Evolutionary conservation across 1,140 invertebrate species (phyloP), one percentile per base, ranked within the genome.

Genomic region (Temnothorax curvispinosus): DNA sequence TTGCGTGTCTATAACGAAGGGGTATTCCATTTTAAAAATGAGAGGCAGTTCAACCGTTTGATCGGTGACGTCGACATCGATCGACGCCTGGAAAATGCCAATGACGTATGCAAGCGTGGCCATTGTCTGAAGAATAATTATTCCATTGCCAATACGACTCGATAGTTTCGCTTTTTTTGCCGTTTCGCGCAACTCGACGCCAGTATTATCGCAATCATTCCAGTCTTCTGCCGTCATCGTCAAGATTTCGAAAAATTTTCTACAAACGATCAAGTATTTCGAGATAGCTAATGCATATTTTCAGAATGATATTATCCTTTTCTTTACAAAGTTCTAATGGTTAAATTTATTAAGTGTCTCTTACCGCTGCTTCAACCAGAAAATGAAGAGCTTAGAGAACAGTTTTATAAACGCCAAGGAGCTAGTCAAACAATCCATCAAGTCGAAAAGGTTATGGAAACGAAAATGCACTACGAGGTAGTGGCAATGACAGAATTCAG

Each of bases 381-480:
- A 69, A 7, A 86, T 71, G 38, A 81, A 52, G 27, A 86, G 13
- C 18, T 86, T 86, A 11, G 38, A 15, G 27, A 65, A 69, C 50
- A 86, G 2, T 21, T 80, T 78, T 2, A 67, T 44, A 21, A 81
- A 60, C 13, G 44, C 76, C 64, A 86, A 50, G 4, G 67, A 60
- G 7, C 76, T 86, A 27, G 76, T 86, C 21, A 86, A 3, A 38
- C 75, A 81, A 3, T 86, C 85, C 85, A 86, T 86, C 13, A 86
- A 27, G 8, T 81, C 35, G 18, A 80, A 67, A 13, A 86, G 54
- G 67, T 86, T 80, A 15, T 81, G 32, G 1, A 56, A 4, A 18
- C n/a, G 3, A 11, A 86, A 69, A 67, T 86, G 76, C 32, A 47
- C 67, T 21, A 81, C n/a, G 6, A 86, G n/a, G 11, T 86, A 86